Evolutionary conservation across 2,888 invertebrate species (phyloP).

Genomic region (Helicoverpa assulta): DNA sequence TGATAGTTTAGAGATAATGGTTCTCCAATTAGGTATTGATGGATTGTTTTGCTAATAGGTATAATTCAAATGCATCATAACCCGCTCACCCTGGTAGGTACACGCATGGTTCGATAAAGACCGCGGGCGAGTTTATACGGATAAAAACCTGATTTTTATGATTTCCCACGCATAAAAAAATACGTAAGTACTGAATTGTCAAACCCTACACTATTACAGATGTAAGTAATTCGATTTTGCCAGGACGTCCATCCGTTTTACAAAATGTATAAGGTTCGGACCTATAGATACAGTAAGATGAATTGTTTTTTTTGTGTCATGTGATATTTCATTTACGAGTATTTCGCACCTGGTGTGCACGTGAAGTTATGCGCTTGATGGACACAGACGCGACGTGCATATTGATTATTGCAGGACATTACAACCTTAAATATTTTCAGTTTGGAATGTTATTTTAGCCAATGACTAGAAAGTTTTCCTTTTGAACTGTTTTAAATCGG

Average conservation of each 20-base stretch:
- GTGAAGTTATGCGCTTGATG: slow-evolving; percentile 74
- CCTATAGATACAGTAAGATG: slow-evolving; percentile 7
- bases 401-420: slow-evolving; percentile 61
- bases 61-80: slow-evolving; percentile 13
- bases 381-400: slow-evolving; percentile 69
- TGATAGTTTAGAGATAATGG: slow-evolving; percentile 30
- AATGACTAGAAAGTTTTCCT: slow-evolving; percentile 25
- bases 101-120: too few species aligned
- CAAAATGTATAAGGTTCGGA: not conserved
- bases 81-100: not conserved
- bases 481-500: not conserved
- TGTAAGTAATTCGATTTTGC: slow-evolving; percentile 5
- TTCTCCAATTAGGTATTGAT: slow-evolving; percentile 30
- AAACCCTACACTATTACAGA: not conserved
- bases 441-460: slow-evolving; percentile 26
- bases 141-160: too few species aligned
- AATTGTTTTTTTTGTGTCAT: slow-evolving; percentile 17
- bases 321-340: slow-evolving; percentile 52
- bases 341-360: slow-evolving; percentile 77
- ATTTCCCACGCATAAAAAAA: not conserved
- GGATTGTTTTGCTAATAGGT: slow-evolving; percentile 19
- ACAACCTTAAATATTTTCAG: slow-evolving; percentile 42
- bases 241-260: slow-evolving; percentile 26
- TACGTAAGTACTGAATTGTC: not conserved
- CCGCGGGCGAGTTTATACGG: too few species aligned